Evolutionary conservation across 1,140 invertebrate genomes (phyloP), one percentile per base, ranked within the genome.

Genomic region (Caligus rogercresseyi): DNA sequence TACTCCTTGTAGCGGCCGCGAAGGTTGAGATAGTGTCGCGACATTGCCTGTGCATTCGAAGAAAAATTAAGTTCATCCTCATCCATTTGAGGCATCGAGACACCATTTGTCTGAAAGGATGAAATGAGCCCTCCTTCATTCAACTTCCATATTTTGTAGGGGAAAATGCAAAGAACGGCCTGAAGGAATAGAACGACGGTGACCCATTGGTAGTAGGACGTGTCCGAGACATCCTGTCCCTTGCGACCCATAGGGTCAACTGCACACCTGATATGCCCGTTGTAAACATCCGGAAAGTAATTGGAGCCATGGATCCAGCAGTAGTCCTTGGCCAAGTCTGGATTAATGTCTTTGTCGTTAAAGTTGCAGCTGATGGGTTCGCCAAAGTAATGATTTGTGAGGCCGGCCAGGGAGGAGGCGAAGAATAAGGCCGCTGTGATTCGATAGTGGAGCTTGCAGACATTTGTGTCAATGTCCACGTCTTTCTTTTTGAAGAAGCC

Each of bases 201-300:
- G 54, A 56, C 24, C 54, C 54, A 56, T 18, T 56, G 54, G 54
- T 56, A 56, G 20, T 56, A 56, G 18, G 54, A 20, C 2, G 54
- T 56, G 20, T 20, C 24, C 2, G 54, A 15, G 2, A 25, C 54
- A 56, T n/a, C 15, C 24, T 56, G 15, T 4, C 15, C 2, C 15
- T 56, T 20, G n/a, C 16, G 54, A 11, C 31, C 31, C n/a, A n/a
- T 43, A n/a, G 31, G 31, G n/a, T 43, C 31, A n/a, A 25, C 24
- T n/a, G 24, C 16, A 18, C 54, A 56, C 16, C 24, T 25, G 3
- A 56, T 4, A 20, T 56, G 19, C 15, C 31, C 31, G n/a, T 56
- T 1, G 24, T 16, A 56, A 4, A n/a, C 18, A 14, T 20, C 20
- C 16, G 19, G 20, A 18, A 56, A 13, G 2, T 21, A 56, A 25